Evolutionary conservation across 2,888 invertebrate genomes (phyloP).

Genomic region (Gastrophysa polygoni): DNA sequence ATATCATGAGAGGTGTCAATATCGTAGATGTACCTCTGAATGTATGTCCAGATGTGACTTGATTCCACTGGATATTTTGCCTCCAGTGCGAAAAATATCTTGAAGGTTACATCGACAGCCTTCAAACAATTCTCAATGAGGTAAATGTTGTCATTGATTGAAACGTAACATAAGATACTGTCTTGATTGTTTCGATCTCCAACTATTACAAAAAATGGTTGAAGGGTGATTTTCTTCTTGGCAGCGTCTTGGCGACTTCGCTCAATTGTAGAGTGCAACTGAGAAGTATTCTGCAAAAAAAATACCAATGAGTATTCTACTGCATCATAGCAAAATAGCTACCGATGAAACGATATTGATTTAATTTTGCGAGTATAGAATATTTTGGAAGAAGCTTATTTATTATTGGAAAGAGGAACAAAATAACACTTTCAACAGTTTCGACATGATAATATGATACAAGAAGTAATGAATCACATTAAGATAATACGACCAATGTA

Average conservation of each 20-base stretch:
- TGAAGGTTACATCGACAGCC: background rate
- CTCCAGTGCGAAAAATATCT: background rate
- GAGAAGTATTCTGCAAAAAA: background rate
- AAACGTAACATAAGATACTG: background rate
- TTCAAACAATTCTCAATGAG: background rate
- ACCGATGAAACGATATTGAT: too few species aligned
- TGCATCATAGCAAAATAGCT: too few species aligned
- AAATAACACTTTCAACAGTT: too few species aligned
- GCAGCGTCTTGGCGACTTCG: background rate
- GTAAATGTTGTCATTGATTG: background rate
- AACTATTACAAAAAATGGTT: background rate
- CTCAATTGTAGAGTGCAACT: background rate
- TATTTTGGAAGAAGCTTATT: too few species aligned
- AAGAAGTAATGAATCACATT: too few species aligned
- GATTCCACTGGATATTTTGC: background rate
- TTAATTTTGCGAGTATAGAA: too few species aligned
- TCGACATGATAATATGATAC: too few species aligned
- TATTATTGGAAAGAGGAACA: too few species aligned
- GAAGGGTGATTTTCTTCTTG: background rate
- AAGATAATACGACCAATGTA: too few species aligned
- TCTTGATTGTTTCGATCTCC: background rate
- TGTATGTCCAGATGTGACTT: background rate
- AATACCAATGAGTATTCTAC: too few species aligned
- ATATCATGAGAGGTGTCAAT: background rate
- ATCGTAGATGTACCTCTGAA: background rate